Percentiles rank a stretch among this genome's conserved stretches.
These are phyloP conservation scores for Paedocypris micromegethes DNA, from an alignment of 2,797 vertebrate species.

Conservation along the genomic window DNA sequence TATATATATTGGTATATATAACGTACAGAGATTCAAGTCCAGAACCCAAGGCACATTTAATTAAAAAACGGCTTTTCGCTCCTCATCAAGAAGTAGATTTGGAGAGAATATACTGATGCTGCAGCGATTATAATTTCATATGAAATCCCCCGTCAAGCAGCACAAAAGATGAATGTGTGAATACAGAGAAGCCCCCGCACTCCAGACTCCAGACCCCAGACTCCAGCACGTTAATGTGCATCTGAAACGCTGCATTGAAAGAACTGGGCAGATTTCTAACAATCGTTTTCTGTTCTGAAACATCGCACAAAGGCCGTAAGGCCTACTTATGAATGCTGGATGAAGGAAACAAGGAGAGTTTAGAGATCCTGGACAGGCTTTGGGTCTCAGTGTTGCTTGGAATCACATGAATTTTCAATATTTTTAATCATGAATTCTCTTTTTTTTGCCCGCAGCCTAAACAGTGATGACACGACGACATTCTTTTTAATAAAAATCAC, in stretches of 20 bases:
- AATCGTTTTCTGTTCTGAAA: slow-evolving; percentile 40
- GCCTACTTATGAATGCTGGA: slow-evolving; percentile 30
- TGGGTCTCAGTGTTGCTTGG: slow-evolving; percentile 1
- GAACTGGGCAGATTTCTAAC: slow-evolving; percentile 16
- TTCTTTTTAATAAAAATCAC: slow-evolving; percentile 15
- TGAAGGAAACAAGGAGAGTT: not conserved
- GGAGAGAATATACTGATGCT: not conserved
- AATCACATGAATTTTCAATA: slow-evolving; percentile 5
- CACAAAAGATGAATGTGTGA: too few relatives aligned
- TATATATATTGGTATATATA: too few relatives aligned
- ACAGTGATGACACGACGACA: slow-evolving; percentile 3
- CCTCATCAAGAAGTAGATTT: not conserved
- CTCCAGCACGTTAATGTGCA: not conserved
- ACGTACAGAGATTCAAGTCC: too few relatives aligned
- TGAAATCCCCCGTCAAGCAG: slow-evolving; percentile 9
- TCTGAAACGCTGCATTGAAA: slow-evolving; percentile 41
- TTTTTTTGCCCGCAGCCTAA: slow-evolving; percentile 3
- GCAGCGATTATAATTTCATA: slow-evolving; percentile 31
- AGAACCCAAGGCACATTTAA: too few relatives aligned
- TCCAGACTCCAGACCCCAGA: too few relatives aligned
- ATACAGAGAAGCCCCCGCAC: too few relatives aligned
- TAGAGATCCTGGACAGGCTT: slow-evolving; percentile 1
- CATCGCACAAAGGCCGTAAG: slow-evolving; percentile 23
- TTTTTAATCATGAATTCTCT: slow-evolving; percentile 1
- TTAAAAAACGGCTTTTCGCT: too few relatives aligned